phyloP scores from a whole-genome alignment of 2,888 invertebrate species.

The Ceraclea dissimilis region DNA sequence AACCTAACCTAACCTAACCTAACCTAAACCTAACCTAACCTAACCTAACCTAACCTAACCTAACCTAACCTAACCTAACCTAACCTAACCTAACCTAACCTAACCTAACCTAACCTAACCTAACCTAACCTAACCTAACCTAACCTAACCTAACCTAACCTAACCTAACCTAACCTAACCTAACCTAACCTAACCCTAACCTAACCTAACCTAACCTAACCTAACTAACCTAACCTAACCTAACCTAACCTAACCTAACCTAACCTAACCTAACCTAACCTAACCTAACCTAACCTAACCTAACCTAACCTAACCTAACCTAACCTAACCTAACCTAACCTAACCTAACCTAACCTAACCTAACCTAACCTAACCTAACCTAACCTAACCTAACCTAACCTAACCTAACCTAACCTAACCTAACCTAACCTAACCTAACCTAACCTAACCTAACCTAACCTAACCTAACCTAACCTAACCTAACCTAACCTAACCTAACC shows the following conservation, averaged over 20 bases:
- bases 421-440: conserved; percentile 1
- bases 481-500: conserved; percentile 11
- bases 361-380: conserved; percentile 8
- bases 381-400: conserved; percentile 6
- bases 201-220: conserved; percentile 21
- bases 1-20: conserved; percentile 9
- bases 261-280: conserved; percentile 26
- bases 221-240: conserved; percentile 26
- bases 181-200: conserved; percentile 25
- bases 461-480: conserved; percentile 17
- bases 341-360: conserved; percentile 6
- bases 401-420: neutral
- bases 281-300: conserved; percentile 4
- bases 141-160: conserved; percentile 23
- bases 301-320: conserved; percentile 8
- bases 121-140: conserved; percentile 19
- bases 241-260: conserved; percentile 20
- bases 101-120: conserved; percentile 19
- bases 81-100: conserved; percentile 16
- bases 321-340: neutral
- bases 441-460: conserved; percentile 6
- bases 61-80: conserved; percentile 19
- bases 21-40: conserved; percentile 11
- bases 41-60: conserved; percentile 21
- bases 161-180: conserved; percentile 23